Evolutionary conservation across 2,888 invertebrate genomes (phyloP).

Genomic region (Copidosoma aretas): DNA sequence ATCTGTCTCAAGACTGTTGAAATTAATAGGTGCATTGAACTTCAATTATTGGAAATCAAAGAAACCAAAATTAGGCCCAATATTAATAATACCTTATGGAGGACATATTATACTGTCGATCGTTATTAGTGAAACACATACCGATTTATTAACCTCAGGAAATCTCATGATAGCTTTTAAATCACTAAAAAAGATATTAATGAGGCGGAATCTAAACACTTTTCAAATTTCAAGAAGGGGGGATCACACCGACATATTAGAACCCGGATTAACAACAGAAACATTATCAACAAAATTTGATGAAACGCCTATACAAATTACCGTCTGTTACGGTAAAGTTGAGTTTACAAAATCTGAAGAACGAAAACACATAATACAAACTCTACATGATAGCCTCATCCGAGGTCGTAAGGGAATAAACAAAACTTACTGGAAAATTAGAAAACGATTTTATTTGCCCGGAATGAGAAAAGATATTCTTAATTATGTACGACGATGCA

Average conservation of each 20-base stretch:
- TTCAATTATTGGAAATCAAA: too few relatives aligned
- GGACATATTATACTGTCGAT: too few relatives aligned
- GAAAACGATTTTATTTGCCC: constrained; percentile 37
- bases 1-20: too few relatives aligned
- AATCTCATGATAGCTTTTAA: too few relatives aligned
- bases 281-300: background rate
- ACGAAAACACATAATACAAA: constrained; percentile 30
- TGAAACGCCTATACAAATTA: background rate
- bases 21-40: too few relatives aligned
- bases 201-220: background rate
- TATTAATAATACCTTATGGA: too few relatives aligned
- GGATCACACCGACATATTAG: background rate
- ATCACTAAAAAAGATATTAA: too few relatives aligned
- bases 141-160: too few relatives aligned
- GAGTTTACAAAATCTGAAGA: background rate
- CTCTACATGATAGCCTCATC: constrained; percentile 32
- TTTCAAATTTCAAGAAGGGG: background rate
- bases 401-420: constrained; percentile 41
- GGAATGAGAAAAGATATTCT: constrained; percentile 34
- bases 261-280: background rate
- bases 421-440: constrained; percentile 33
- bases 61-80: too few relatives aligned
- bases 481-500: constrained; percentile 35
- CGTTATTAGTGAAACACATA: too few relatives aligned
- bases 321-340: constrained; percentile 22